Evolutionary conservation across 1,140 invertebrate genomes (phyloP).

Genomic region (Drosophila nasuta): DNA sequence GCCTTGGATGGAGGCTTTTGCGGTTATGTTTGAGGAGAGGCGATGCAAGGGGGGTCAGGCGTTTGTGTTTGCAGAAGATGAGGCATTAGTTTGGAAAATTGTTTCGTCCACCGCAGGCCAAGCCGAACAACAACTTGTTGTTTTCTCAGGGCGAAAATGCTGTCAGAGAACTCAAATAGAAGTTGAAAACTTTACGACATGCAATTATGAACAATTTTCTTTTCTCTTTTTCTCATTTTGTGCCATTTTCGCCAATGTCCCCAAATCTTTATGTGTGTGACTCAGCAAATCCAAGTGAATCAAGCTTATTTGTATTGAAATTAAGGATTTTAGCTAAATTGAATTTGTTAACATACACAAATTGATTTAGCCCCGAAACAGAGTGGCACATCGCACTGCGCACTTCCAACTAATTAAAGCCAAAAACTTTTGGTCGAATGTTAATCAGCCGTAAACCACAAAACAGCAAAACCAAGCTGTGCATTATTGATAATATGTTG

Average conservation of each 20-base stretch:
- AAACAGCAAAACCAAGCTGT: slow-evolving; percentile 33
- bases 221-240: slow-evolving; percentile 5
- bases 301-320: slow-evolving; percentile 43
- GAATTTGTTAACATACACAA: slow-evolving; percentile 19
- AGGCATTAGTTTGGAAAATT: slow-evolving; percentile 81
- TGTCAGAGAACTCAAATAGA: slow-evolving; percentile 65
- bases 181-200: slow-evolving; percentile 52
- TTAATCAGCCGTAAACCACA: slow-evolving; percentile 57
- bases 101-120: slow-evolving; percentile 72
- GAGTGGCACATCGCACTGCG: background rate
- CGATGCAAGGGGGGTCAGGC: background rate
- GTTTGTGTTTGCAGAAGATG: background rate
- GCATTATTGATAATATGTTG: slow-evolving; percentile 72
- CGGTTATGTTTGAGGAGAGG: background rate
- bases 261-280: background rate
- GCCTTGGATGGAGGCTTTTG: background rate
- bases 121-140: slow-evolving; percentile 71
- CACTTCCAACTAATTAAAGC: slow-evolving; percentile 66
- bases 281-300: slow-evolving; percentile 17
- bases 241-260: background rate
- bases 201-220: slow-evolving; percentile 62
- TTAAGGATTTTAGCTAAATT: slow-evolving; percentile 38
- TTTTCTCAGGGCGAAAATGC: slow-evolving; percentile 29
- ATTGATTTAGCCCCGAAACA: no score
- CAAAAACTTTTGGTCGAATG: slow-evolving; percentile 33